A percentile compares a stretch with the other conserved stretches of the same genome.
Evolutionary conservation across 2,113 vertebrate species (phyloP).

Genomic region (Paratilapia polleni): DNA sequence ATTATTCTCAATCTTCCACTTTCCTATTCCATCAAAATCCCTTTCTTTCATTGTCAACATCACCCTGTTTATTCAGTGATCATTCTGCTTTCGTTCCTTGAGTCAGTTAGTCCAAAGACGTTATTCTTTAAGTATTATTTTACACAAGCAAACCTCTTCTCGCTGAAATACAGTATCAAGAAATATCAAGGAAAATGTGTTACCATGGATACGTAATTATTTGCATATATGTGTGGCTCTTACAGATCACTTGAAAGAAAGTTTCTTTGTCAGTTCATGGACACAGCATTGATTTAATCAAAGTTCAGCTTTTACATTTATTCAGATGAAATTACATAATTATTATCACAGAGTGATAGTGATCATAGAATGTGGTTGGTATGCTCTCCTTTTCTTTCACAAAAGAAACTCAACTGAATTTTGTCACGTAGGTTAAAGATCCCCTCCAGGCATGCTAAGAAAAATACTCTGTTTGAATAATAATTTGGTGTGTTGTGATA

Average conservation of each 20-base stretch:
- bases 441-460: neutral
- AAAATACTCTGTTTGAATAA: neutral
- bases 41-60: neutral
- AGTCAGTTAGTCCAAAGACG: neutral
- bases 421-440: neutral
- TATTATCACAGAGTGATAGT: neutral
- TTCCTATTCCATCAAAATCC: neutral
- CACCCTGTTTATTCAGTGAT: neutral
- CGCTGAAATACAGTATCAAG: neutral
- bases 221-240: neutral
- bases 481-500: neutral
- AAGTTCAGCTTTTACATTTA: neutral
- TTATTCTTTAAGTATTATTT: neutral
- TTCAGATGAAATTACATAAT: neutral
- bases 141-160: neutral
- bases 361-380: neutral
- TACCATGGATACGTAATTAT: neutral
- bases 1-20: neutral
- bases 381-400: neutral
- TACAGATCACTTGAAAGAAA: neutral
- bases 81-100: neutral
- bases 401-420: neutral
- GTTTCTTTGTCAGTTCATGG: neutral
- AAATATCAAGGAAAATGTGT: neutral
- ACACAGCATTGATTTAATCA: neutral